These are phyloP conservation scores for Tortrix viridana DNA, from an alignment of 2,888 invertebrate species.

Conservation along the genomic window DNA sequence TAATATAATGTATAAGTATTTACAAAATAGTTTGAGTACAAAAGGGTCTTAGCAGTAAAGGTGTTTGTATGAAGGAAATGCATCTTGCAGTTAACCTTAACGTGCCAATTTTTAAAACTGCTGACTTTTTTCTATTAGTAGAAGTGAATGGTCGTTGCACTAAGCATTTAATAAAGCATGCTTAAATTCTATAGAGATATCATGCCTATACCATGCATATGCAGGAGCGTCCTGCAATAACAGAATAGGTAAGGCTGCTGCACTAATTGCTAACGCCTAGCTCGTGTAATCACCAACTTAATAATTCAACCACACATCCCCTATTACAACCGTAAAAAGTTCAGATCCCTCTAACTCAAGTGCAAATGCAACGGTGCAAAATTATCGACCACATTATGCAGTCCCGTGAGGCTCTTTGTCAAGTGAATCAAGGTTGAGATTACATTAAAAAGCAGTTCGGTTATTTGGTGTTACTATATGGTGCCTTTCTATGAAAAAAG, in stretches of 20 bases:
- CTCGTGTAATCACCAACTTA: slow-evolving; percentile 29
- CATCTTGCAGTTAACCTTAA: too few relatives aligned
- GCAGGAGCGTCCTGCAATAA: slow-evolving; percentile 33
- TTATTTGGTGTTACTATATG: background rate
- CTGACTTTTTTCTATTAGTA: too few relatives aligned
- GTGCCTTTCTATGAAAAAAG: too few relatives aligned
- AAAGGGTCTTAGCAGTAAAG: too few relatives aligned
- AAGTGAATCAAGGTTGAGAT: background rate
- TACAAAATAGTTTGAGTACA: too few relatives aligned
- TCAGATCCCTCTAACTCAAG: background rate
- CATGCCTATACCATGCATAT: slow-evolving; percentile 1
- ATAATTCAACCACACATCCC: background rate
- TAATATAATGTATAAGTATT: too few relatives aligned
- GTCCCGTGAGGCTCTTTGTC: background rate
- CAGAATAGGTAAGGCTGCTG: slow-evolving; percentile 40
- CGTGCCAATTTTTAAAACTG: too few relatives aligned
- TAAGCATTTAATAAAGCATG: background rate
- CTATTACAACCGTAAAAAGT: background rate
- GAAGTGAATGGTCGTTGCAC: too few relatives aligned
- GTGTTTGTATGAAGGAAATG: too few relatives aligned
- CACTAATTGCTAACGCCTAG: slow-evolving; percentile 39
- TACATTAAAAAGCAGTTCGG: background rate
- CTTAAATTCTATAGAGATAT: background rate
- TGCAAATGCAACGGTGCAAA: background rate
- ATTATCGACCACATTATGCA: slow-evolving; percentile 1